A percentile compares a stretch with the other conserved stretches of the same genome.
Conservation (phyloP, 2,888 invertebrate species). For the Orthonychiurus folsomi region DNA sequence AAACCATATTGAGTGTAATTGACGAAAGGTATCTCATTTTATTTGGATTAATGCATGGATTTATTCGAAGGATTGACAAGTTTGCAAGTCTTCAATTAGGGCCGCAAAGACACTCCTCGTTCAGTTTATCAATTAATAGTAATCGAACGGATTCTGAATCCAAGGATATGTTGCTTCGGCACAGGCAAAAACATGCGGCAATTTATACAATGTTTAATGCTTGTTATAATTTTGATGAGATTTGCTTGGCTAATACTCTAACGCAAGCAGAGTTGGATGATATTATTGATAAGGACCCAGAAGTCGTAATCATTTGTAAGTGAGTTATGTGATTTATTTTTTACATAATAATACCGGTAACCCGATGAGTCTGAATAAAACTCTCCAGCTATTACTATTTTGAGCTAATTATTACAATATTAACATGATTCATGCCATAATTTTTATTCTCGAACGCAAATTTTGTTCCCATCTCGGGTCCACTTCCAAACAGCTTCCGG, state of each 20-base stretch:
- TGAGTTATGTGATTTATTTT: too few species aligned
- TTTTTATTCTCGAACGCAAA: too few species aligned
- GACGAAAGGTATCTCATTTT: constrained; percentile 74
- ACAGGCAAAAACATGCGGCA: constrained; percentile 34
- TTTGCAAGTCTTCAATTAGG: constrained; percentile 27
- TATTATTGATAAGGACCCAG: constrained; percentile 72
- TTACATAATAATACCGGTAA: too few species aligned
- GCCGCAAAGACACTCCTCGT: constrained; percentile 15
- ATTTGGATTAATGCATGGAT: constrained; percentile 75
- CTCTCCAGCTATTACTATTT: too few species aligned
- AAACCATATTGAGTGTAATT: constrained; percentile 46
- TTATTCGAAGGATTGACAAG: constrained; percentile 56
- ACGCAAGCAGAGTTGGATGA: constrained; percentile 67
- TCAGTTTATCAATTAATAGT: constrained; percentile 7
- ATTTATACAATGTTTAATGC: constrained; percentile 61
- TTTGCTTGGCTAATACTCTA: constrained; percentile 73
- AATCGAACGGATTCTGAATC: background rate
- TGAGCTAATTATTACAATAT: too few species aligned
- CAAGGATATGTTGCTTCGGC: constrained; percentile 24
- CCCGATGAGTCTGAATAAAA: too few species aligned
- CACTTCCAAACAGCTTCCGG: too few species aligned
- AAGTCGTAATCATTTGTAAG: constrained; percentile 71
- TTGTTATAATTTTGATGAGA: constrained; percentile 72
- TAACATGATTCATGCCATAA: too few species aligned
- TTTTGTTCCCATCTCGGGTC: too few species aligned